phyloP scores from a whole-genome alignment of 2,797 vertebrate genomes.

The Lepidocolaptes lacrymiger region DNA sequence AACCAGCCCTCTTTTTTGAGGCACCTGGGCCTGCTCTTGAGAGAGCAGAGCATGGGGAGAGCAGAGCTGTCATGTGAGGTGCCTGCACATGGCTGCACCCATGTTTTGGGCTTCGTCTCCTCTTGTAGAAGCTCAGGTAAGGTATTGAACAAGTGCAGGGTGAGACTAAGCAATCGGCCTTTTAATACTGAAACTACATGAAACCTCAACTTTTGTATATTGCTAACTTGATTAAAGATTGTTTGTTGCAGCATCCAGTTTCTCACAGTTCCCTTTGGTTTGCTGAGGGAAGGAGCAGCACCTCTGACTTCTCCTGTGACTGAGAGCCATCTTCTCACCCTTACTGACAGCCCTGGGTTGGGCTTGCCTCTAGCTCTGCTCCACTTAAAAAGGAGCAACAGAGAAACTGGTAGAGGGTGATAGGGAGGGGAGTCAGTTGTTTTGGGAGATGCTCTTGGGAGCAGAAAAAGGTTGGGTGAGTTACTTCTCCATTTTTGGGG shows the following conservation, averaged over 20 bases:
- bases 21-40: neutral
- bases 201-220: slow-evolving; percentile 45
- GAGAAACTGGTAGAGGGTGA: neutral
- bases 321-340: neutral
- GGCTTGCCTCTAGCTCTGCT: neutral
- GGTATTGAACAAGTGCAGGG: neutral
- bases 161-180: neutral
- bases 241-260: neutral
- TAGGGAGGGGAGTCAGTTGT: too few relatives aligned
- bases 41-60: neutral
- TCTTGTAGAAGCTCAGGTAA: neutral
- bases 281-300: neutral
- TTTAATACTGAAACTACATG: slow-evolving; percentile 7
- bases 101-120: neutral
- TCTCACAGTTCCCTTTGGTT: neutral
- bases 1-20: neutral
- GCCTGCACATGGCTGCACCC: neutral
- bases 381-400: neutral
- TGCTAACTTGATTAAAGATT: slow-evolving; percentile 47
- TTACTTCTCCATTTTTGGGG: neutral
- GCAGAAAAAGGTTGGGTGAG: neutral
- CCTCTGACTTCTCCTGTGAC: neutral
- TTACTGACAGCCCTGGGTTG: neutral
- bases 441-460: neutral
- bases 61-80: neutral